phyloP scores from a whole-genome alignment of 2,888 invertebrate species.

The Allacma fusca region DNA sequence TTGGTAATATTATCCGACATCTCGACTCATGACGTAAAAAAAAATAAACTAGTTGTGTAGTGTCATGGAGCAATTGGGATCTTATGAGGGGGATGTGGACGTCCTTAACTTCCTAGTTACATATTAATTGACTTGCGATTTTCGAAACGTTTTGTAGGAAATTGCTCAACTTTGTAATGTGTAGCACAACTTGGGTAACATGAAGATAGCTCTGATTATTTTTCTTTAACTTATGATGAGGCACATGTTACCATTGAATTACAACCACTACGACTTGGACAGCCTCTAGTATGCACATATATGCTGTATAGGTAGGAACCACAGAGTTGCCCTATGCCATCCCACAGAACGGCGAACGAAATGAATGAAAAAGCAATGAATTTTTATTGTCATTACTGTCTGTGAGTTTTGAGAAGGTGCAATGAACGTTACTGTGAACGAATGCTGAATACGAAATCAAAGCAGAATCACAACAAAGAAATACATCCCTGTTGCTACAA shows the following conservation, averaged over 20 bases:
- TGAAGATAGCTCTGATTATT: constrained; percentile 12
- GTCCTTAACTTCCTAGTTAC: neutral
- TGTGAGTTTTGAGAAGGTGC: neutral
- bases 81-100: neutral
- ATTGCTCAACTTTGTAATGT: constrained; percentile 5
- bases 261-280: no score
- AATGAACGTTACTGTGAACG: constrained; percentile 16
- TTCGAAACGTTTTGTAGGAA: neutral
- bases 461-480: neutral
- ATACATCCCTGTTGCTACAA: neutral
- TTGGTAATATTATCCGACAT: no score
- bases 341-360: neutral
- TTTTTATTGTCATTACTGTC: constrained; percentile 12
- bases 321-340: no score
- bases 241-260: no score
- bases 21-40: no score
- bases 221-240: neutral
- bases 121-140: neutral
- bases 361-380: constrained; percentile 12
- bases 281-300: no score
- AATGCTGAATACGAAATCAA: neutral
- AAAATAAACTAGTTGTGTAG: no score
- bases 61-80: no score
- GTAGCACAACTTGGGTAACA: neutral
- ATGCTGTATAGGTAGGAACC: no score